These are phyloP conservation scores for Achroia grisella DNA, from an alignment of 1,140 invertebrate genomes.

Conservation along the genomic window DNA sequence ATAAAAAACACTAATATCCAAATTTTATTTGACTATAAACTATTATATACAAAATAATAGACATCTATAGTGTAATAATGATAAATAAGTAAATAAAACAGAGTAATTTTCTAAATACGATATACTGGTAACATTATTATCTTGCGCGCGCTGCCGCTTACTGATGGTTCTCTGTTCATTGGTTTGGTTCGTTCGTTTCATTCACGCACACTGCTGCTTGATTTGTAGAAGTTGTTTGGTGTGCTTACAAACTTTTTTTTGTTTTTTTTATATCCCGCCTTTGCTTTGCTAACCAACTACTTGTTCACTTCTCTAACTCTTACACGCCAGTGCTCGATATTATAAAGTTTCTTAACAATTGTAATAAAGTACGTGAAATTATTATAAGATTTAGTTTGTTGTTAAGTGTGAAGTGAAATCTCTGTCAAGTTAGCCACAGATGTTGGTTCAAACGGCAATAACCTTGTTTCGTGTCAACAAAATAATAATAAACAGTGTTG, in stretches of 20 bases:
- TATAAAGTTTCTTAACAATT: conserved; percentile 16
- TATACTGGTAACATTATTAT: conserved; percentile 1
- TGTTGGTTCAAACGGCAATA: conserved; percentile 49
- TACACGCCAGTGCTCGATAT: conserved; percentile 42
- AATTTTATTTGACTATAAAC: no score
- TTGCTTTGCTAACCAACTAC: conserved; percentile 33
- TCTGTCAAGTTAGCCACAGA: conserved; percentile 42
- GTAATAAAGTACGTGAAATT: background rate
- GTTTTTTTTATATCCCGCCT: conserved; percentile 35
- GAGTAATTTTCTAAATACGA: no score
- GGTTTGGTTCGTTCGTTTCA: conserved; percentile 12
- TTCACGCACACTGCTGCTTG: conserved; percentile 59
- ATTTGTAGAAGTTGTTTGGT: conserved; percentile 31
- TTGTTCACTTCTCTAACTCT: conserved; percentile 36
- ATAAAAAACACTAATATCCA: no score
- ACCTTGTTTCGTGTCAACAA: conserved; percentile 64
- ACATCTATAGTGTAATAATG: no score
- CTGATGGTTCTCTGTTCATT: no score
- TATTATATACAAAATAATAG: no score
- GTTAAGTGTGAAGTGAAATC: conserved; percentile 43
- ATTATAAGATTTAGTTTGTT: conserved; percentile 14
- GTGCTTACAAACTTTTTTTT: conserved; percentile 40
- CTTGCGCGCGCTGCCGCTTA: conserved; percentile 3
- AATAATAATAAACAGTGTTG: conserved; percentile 63
- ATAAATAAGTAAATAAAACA: no score